These are phyloP conservation scores for Lordiphosa mommai DNA, from an alignment of 1,140 invertebrate genomes.

Conservation along the genomic window DNA sequence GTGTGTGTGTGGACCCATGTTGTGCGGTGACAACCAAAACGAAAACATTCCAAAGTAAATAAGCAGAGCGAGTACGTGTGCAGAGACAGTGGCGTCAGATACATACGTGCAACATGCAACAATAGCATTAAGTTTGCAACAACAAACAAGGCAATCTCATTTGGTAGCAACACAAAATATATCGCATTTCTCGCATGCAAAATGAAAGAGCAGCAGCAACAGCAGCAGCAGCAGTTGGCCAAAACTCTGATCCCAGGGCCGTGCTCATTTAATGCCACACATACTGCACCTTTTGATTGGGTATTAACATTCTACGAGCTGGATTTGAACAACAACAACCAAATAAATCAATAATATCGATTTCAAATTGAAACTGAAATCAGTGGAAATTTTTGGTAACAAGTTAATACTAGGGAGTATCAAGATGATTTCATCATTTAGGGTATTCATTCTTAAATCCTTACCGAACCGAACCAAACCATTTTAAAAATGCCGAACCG, in stretches of 20 bases:
- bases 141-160: conserved; percentile 39
- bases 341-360: too few relatives aligned
- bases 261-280: conserved; percentile 26
- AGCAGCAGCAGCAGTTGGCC: conserved; percentile 16
- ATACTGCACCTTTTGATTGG: background rate
- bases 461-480: too few relatives aligned
- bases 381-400: too few relatives aligned
- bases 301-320: conserved; percentile 11
- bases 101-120: conserved; percentile 58
- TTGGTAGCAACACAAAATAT: conserved; percentile 29
- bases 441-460: too few relatives aligned
- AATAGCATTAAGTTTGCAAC: conserved; percentile 45
- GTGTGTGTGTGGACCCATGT: background rate
- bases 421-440: too few relatives aligned
- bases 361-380: conserved; percentile 10
- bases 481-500: too few relatives aligned
- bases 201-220: conserved; percentile 14
- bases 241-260: background rate
- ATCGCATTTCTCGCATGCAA: conserved; percentile 40
- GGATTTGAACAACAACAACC: too few relatives aligned
- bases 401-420: too few relatives aligned
- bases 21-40: conserved; percentile 35
- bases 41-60: conserved; percentile 53
- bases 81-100: conserved; percentile 1
- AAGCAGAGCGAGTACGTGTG: conserved; percentile 38